phyloP scores from a whole-genome alignment of 2,888 invertebrate genomes.

The Lacanobia wlatinum region DNA sequence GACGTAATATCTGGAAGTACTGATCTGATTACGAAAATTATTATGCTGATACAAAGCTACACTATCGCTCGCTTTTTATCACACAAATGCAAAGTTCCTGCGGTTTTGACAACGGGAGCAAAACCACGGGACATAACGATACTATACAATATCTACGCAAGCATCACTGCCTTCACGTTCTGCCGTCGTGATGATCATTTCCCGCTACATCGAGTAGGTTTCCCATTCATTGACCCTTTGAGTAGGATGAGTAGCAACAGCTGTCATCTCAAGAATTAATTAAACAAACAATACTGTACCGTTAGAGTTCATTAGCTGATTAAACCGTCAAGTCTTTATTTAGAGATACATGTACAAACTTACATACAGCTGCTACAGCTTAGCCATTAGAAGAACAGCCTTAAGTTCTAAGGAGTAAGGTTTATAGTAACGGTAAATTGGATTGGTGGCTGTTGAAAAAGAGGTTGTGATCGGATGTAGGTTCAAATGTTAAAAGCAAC shows the following conservation, averaged over 20 bases:
- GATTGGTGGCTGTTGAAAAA: constrained; percentile 48
- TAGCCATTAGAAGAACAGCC: constrained; percentile 29
- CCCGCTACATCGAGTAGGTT: constrained; percentile 14
- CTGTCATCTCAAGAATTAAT: constrained; percentile 70
- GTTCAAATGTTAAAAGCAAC: constrained; percentile 69
- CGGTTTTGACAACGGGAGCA: not conserved
- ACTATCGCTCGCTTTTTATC: not conserved
- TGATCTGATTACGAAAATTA: not conserved
- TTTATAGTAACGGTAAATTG: not conserved
- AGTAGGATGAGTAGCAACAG: constrained; percentile 52
- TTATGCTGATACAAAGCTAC: not conserved
- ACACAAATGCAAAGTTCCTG: too few species aligned
- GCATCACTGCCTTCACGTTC: not conserved
- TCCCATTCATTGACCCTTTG: constrained; percentile 50
- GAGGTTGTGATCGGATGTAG: constrained; percentile 66
- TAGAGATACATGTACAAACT: constrained; percentile 38
- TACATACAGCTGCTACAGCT: constrained; percentile 28
- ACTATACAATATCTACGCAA: not conserved
- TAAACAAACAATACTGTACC: constrained; percentile 68
- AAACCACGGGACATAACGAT: not conserved
- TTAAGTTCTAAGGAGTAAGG: constrained; percentile 25
- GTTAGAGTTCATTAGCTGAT: constrained; percentile 72
- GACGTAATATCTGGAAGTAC: not conserved
- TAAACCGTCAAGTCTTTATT: constrained; percentile 64
- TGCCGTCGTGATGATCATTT: constrained; percentile 14